Percentiles rank a stretch among this genome's conserved stretches.
These are phyloP conservation scores for Porites lobata DNA, from an alignment of 92 coral and sea anemone genomes.

Conservation along the genomic window DNA sequence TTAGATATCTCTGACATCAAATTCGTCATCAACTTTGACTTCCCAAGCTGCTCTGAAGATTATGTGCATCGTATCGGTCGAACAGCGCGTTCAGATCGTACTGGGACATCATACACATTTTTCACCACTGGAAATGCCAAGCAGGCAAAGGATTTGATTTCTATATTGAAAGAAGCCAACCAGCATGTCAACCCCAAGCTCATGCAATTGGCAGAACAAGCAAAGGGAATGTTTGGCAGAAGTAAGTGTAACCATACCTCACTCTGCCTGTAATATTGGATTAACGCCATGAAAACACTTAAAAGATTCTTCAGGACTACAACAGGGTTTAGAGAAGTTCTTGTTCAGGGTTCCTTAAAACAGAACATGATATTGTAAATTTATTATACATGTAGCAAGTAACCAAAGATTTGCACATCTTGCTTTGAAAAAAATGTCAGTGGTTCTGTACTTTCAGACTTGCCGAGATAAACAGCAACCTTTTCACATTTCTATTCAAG, in stretches of 20 bases:
- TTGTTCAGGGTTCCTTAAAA: no score
- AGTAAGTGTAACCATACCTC: constrained; percentile 53
- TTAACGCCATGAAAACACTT: no score
- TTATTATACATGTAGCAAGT: no score
- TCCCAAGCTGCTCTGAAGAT: constrained; percentile 98
- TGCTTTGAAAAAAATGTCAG: no score
- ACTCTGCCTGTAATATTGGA: no score
- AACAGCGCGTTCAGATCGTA: constrained; percentile 97
- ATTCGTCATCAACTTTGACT: constrained; percentile 99
- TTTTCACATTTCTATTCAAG: no score
- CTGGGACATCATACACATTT: constrained; percentile 98
- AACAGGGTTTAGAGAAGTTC: not conserved
- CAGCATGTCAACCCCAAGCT: constrained; percentile 96
- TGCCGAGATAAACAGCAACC: no score
- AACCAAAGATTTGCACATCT: no score
- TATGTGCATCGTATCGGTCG: constrained; percentile 99
- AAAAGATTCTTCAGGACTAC: not conserved
- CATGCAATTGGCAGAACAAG: constrained; percentile 75
- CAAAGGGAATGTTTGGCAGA: constrained; percentile 87
- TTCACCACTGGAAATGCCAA: constrained; percentile 95
- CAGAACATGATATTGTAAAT: no score
- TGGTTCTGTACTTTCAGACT: no score
- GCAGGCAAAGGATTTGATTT: constrained; percentile 95
- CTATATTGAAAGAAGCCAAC: constrained; percentile 91
- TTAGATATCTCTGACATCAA: constrained; percentile 98